Evolutionary conservation across 1,140 invertebrate species (phyloP).

Genomic region (Zaprionus lachaisei): DNA sequence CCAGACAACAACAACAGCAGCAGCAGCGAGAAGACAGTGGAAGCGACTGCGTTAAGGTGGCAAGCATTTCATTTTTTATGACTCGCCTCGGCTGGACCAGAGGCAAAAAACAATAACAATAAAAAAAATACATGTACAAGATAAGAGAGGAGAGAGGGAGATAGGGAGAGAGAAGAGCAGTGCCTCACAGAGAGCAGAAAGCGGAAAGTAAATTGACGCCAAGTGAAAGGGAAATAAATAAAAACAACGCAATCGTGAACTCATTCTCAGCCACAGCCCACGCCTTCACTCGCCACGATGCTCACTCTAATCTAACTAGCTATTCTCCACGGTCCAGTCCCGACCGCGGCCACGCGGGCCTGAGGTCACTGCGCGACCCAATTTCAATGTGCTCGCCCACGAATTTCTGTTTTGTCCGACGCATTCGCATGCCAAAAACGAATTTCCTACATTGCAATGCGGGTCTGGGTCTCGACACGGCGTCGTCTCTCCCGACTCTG

Average conservation of each 20-base stretch:
- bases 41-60: conserved; percentile 40
- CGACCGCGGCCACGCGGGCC: conserved; percentile 1
- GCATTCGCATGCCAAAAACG: conserved; percentile 78
- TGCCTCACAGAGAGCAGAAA: conserved; percentile 56
- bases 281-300: conserved; percentile 10
- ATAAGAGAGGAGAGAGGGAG: conserved; percentile 11
- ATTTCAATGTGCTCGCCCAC: conserved; percentile 63
- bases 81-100: conserved; percentile 64
- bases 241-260: conserved; percentile 54
- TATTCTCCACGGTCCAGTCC: neutral
- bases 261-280: conserved; percentile 45
- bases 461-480: conserved; percentile 43
- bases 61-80: conserved; percentile 78
- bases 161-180: neutral
- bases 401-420: conserved; percentile 51
- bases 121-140: conserved; percentile 46
- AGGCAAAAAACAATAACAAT: conserved; percentile 52
- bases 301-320: conserved; percentile 37
- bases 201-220: conserved; percentile 81
- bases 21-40: neutral
- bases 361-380: conserved; percentile 58
- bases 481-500: neutral
- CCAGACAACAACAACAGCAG: conserved; percentile 45
- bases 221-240: conserved; percentile 83
- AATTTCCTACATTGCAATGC: conserved; percentile 80